phyloP scores from a whole-genome alignment of 2,888 invertebrate genomes.

The Alloscopus bannaensis region DNA sequence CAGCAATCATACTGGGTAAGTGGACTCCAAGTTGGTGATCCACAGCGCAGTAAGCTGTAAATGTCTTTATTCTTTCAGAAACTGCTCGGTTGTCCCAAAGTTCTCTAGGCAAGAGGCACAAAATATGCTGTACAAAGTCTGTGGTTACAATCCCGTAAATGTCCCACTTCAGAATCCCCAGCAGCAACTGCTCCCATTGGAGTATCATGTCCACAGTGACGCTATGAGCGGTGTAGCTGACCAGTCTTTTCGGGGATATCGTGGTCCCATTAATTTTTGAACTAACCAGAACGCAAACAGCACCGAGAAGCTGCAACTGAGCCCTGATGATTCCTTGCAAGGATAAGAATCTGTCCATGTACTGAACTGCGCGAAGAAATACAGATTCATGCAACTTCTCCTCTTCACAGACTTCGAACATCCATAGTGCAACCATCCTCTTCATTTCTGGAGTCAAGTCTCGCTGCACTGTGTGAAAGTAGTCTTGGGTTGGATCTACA shows the following conservation, averaged over 20 bases:
- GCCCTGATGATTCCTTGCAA: conserved; percentile 87
- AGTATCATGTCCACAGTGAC: conserved; percentile 89
- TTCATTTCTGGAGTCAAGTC: conserved; percentile 94
- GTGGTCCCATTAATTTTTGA: conserved; percentile 94
- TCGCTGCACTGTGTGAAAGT: conserved; percentile 89
- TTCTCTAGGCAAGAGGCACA: conserved; percentile 24
- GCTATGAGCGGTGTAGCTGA: conserved; percentile 95
- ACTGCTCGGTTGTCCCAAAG: conserved; percentile 27
- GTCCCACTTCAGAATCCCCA: conserved; percentile 46
- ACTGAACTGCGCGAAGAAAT: conserved; percentile 93
- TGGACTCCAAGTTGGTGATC: conserved; percentile 93
- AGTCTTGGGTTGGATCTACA: conserved; percentile 77
- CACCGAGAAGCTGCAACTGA: conserved; percentile 93
- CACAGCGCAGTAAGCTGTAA: conserved; percentile 44
- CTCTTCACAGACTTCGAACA: conserved; percentile 98
- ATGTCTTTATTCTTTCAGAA: conserved; percentile 46
- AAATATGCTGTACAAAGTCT: conserved; percentile 53
- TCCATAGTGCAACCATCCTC: conserved; percentile 95
- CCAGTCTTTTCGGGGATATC: conserved; percentile 88
- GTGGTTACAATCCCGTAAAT: conserved; percentile 44
- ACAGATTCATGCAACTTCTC: conserved; percentile 95
- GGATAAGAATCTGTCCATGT: conserved; percentile 94
- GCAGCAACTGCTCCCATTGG: conserved; percentile 75
- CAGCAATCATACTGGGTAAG: conserved; percentile 92
- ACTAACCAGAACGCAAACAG: conserved; percentile 92